phyloP scores from a whole-genome alignment of 2,113 vertebrate genomes.

The Melanocharis versteri region DNA sequence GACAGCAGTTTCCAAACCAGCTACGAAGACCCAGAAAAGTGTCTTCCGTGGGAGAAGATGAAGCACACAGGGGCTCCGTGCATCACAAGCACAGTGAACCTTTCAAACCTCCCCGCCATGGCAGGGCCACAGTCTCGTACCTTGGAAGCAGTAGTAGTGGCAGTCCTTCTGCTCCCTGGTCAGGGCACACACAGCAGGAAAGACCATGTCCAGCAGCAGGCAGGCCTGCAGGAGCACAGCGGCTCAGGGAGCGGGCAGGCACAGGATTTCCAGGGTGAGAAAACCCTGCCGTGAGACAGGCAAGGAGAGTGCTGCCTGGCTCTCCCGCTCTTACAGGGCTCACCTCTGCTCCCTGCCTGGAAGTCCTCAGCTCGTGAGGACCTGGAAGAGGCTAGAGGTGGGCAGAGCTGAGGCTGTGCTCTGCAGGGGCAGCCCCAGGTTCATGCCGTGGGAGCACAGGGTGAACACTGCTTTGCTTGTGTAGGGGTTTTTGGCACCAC shows the following conservation, averaged over 20 bases:
- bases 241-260: rapidly evolving
- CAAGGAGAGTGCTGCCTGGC: neutral
- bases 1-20: neutral
- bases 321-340: neutral
- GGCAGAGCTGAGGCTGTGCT: neutral
- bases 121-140: slow-evolving; percentile 9
- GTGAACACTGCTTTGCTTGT: neutral
- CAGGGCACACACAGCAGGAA: slow-evolving; percentile 72
- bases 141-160: slow-evolving; percentile 84
- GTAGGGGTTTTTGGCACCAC: neutral
- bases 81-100: neutral
- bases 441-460: neutral
- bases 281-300: neutral
- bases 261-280: neutral
- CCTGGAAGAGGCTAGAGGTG: neutral
- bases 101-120: rapidly evolving
- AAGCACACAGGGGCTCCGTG: rapidly evolving
- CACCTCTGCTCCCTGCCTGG: neutral
- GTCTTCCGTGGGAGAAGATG: neutral
- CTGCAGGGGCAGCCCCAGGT: neutral
- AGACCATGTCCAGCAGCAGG: slow-evolving; percentile 77
- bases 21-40: neutral
- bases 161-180: slow-evolving; percentile 76
- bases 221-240: slow-evolving; percentile 54
- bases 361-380: neutral